phyloP scores from a whole-genome alignment of 2,888 invertebrate species.

The Ptychoptera contaminata region DNA sequence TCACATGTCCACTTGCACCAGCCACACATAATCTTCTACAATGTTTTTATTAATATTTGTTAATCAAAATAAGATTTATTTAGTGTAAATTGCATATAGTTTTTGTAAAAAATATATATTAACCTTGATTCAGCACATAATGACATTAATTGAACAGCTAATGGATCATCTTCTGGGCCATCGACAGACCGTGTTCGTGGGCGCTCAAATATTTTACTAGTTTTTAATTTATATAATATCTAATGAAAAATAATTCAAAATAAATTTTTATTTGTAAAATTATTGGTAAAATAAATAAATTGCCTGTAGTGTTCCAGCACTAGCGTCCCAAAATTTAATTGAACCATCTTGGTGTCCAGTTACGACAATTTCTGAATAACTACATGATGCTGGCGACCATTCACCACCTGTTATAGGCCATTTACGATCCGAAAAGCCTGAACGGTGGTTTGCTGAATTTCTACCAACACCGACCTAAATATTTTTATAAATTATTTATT shows the following conservation, averaged over 20 bases:
- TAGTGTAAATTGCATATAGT: constrained; percentile 22
- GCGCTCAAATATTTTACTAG: constrained; percentile 55
- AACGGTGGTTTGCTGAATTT: constrained; percentile 51
- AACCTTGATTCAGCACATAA: constrained; percentile 85
- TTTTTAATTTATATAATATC: constrained; percentile 93
- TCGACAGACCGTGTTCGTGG: constrained; percentile 48
- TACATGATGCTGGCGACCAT: constrained; percentile 89
- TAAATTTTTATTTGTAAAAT: background rate
- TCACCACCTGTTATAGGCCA: constrained; percentile 97
- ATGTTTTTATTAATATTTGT: constrained; percentile 14
- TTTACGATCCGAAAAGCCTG: constrained; percentile 77
- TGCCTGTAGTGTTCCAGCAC: constrained; percentile 80
- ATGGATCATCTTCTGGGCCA: constrained; percentile 63
- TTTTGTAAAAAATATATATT: no score
- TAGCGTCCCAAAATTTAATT: constrained; percentile 98
- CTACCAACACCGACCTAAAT: constrained; percentile 42
- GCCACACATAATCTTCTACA: constrained; percentile 58
- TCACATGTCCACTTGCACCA: constrained; percentile 83
- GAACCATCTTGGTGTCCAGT: constrained; percentile 99
- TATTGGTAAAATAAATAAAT: background rate
- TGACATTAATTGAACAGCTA: constrained; percentile 77
- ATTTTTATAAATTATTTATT: background rate
- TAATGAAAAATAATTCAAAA: constrained; percentile 9
- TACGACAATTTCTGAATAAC: constrained; percentile 94
- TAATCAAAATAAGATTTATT: background rate